Percentiles rank a stretch among this genome's conserved stretches.
These are phyloP conservation scores for Triplophysa yarkandensis DNA, from an alignment of 2,797 vertebrate genomes.

Conservation along the genomic window DNA sequence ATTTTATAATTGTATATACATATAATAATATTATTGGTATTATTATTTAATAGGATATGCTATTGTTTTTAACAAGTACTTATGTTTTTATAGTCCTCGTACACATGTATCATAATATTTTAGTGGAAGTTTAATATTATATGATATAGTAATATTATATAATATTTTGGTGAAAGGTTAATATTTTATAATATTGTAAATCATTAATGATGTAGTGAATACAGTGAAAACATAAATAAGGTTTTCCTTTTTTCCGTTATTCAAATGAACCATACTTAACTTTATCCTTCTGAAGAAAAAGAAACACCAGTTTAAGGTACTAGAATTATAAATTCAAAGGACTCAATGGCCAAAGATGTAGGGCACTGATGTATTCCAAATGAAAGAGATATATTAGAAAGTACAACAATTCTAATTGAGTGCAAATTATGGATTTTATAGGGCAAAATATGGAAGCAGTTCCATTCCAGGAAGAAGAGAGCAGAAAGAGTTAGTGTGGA, in stretches of 20 bases:
- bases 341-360: slow-evolving; percentile 17
- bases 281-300: background rate
- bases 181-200: too few species aligned
- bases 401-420: background rate
- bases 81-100: too few species aligned
- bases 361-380: background rate
- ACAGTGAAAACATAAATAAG: background rate
- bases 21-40: too few species aligned
- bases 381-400: slow-evolving; percentile 7
- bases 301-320: background rate
- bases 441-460: background rate
- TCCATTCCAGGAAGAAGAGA: background rate
- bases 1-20: too few species aligned
- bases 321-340: background rate
- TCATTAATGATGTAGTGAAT: too few species aligned
- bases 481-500: slow-evolving; percentile 2
- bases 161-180: too few species aligned
- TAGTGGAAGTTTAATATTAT: too few species aligned
- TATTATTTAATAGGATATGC: too few species aligned
- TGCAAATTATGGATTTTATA: too few species aligned
- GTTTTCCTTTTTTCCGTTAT: background rate
- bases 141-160: too few species aligned
- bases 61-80: too few species aligned
- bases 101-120: too few species aligned
- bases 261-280: slow-evolving; percentile 12